Evolutionary conservation across 1,140 invertebrate genomes (phyloP), one percentile per base, ranked within the genome.

Genomic region (Sycobia sp.): DNA sequence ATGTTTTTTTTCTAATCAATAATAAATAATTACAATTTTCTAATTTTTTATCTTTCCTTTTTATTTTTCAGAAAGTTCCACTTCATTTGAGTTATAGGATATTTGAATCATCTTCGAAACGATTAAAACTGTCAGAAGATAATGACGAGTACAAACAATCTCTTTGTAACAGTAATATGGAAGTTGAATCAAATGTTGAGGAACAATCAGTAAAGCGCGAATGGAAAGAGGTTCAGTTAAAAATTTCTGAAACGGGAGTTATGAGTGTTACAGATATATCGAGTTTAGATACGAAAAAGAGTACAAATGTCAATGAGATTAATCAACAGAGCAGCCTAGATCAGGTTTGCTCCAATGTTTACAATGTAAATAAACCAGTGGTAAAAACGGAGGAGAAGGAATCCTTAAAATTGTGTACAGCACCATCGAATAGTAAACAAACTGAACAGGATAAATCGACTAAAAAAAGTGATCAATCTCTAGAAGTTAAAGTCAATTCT

Each of bases 171-270:
- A 71, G 73, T 51, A 77, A 75, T 8, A 81, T 82, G 20, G 69
- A 74, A 64, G 55, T 72, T 22, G 50, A 71, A 18, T 75, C 77
- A n/a, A 56, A 58, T 5, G 69, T 72, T 43, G 71, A 78, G 25
- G 72, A 76, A 2, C 66, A 71, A 54, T 65, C 56, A 0, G 49
- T 67, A n/a, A 82, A 83, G 25, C 72, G 74, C 10, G 82, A 83
- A 41, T 87, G 86, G 84, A 88, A 88, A 69, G 88, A 89, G 74
- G 88, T 89, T 34, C 87, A 89, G 64, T 73, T 90, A 14, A 84
- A 87, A 70, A 89, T 89, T 56, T 89, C 87, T 59, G 88, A 90
- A 74, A 88, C 85, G 59, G 88, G 88, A 25, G 85, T 88, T 20
- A 89, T 89, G 83, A 87, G 86, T 73, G 86, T 87, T 13, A 85